Base-by-base conservation (phyloP, 2,113 vertebrate species). In the Isurus oxyrinchus region DNA sequence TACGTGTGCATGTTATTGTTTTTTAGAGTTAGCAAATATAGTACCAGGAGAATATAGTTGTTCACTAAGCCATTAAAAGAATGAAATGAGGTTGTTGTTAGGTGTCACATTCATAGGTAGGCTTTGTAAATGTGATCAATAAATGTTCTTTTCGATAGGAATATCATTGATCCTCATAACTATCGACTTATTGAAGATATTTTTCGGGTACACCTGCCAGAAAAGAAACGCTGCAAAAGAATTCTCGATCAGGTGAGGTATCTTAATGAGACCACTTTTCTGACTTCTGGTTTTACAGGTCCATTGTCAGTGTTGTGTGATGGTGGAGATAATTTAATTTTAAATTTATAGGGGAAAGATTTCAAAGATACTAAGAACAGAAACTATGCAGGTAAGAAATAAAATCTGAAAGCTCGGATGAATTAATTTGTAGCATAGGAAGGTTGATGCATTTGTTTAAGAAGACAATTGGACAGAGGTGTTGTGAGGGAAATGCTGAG, bases 81-180 rank as follows among this genome's bases (percentile, higher is more conserved):
- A 21, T 63, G 35, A 81, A 81, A 79, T 81, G n/a, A 44, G 40
- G 44, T 84, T 76, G 8, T 84, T 94, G 19, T 40, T 23, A 40
- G 16, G n/a, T 94, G 35, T 44, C 31, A 35, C 84, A 35, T 16
- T 90, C 66, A 66, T 72, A 69, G 23, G 25, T 95, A 19, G 40
- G 25, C 14, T 35, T 5, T 35, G 49, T 14, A 72, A 95, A 55
- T 27, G 40, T 95, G 67, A 76, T 53, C 66, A 69, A 44, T 67
- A 66, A 61, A 21, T 94, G 19, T 72, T 95, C 55, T 72, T 95
- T 27, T 23, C 76, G 44, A 49, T 97, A 99, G 99, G 96, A 99
- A 99, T 97, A 99, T 99, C 96, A 98, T 98, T 96, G 99, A 99
- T 97, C 99, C 99, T 84, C 99, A 99, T 97, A 99, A 99, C 97